A percentile compares a stretch with the other conserved stretches of the same genome.
Evolutionary conservation across 2,888 invertebrate genomes (phyloP).

Genomic region (Synergus japonicus): DNA sequence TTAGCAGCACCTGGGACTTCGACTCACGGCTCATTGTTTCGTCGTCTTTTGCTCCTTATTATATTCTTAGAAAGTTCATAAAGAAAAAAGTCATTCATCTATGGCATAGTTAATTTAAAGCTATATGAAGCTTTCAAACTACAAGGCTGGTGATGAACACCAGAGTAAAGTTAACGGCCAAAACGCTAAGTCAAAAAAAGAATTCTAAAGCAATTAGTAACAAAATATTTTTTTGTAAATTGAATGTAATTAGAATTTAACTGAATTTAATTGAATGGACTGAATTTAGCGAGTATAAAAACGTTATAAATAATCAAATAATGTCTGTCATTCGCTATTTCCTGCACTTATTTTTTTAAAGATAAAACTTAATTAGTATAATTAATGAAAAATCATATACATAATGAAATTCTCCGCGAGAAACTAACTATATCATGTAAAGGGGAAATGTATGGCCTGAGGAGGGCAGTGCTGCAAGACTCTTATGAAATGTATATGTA

Average conservation of each 20-base stretch:
- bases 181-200: conserved; percentile 14
- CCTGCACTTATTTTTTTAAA: neutral
- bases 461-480: neutral
- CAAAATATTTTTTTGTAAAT: too few relatives aligned
- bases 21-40: conserved; percentile 10
- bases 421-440: conserved; percentile 25
- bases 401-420: conserved; percentile 1
- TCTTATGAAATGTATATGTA: conserved; percentile 31
- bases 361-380: conserved; percentile 6
- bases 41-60: conserved; percentile 3
- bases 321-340: neutral
- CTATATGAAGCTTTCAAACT: conserved; percentile 21
- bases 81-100: conserved; percentile 27
- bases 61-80: conserved; percentile 34
- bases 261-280: too few relatives aligned
- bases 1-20: neutral
- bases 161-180: conserved; percentile 20
- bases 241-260: too few relatives aligned
- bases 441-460: conserved; percentile 21
- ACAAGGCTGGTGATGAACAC: conserved; percentile 14
- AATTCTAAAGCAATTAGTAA: too few relatives aligned
- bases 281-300: too few relatives aligned
- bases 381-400: conserved; percentile 10
- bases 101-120: conserved; percentile 19
- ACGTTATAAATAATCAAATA: neutral